Evolutionary conservation across 2,113 vertebrate genomes (phyloP).

Genomic region (Ammodytes marinus): DNA sequence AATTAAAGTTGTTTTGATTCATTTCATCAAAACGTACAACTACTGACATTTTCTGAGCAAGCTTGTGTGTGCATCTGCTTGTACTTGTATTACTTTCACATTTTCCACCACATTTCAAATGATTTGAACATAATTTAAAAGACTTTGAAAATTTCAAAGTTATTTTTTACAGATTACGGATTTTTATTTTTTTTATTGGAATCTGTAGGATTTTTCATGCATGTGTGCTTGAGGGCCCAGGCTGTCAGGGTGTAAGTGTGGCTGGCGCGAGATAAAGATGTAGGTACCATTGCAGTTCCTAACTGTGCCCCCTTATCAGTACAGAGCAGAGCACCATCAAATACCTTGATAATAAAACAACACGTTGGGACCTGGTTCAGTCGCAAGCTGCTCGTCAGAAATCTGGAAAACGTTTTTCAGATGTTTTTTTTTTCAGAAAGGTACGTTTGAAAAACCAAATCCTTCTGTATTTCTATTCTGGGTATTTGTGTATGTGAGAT

Average conservation of each 20-base stretch:
- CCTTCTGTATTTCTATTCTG: not conserved
- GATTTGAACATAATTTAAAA: conserved; percentile 10
- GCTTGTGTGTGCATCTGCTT: not conserved
- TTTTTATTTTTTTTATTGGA: conserved; percentile 36
- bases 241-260: conserved; percentile 42
- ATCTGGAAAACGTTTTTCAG: conserved; percentile 16
- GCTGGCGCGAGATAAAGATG: conserved; percentile 61
- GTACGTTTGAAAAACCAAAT: conserved; percentile 34
- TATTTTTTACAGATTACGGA: conserved; percentile 27
- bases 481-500: not conserved
- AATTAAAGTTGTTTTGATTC: not conserved
- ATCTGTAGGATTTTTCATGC: conserved; percentile 7
- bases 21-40: not conserved
- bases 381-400: conserved; percentile 28
- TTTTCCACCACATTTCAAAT: not conserved
- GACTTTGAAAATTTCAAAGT: conserved; percentile 24
- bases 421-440: conserved; percentile 32
- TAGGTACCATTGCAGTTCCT: conserved; percentile 39
- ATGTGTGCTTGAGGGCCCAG: conserved; percentile 24
- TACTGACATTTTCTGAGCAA: not conserved
- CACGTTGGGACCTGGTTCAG: conserved; percentile 22
- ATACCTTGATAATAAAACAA: conserved; percentile 44
- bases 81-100: not conserved
- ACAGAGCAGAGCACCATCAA: conserved; percentile 53
- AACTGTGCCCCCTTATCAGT: conserved; percentile 63